Base-by-base conservation (phyloP, 2,797 vertebrate genomes). In the Clarias pachynema region DNA sequence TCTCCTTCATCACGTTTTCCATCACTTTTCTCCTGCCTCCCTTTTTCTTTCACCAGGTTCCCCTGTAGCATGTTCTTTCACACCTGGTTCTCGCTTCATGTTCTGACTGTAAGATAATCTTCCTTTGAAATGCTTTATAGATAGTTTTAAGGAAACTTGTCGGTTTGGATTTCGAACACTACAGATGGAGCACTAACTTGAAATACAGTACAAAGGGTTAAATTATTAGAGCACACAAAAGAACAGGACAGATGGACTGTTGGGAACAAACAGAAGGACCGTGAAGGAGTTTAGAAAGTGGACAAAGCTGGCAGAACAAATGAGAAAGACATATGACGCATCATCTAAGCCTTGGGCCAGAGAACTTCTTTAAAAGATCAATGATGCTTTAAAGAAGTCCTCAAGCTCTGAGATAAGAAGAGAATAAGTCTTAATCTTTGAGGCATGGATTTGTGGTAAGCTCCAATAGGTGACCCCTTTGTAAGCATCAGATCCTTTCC, bases 171-270 rank as follows among this genome's bases (percentile, higher is more conserved):
- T 53, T 53, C 72, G 20, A n/a, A 79, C 77, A 44, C 59, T 20
- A 44, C 60, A 79, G 60, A 79, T 79, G 78, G 78, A 44, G 34
- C 29, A 59, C 14, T 63, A 8, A 63, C 57, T 8, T 0, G 7
- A 9, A 2, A 78, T 18, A 22, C 53, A 31, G 1, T 63, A 16
- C 22, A 26, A 34, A 49, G 56, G 78, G 78, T 66, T 80, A 66
- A 80, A 80, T 80, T 80, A 49, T 65, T 49, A 56, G 29, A 24
- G 4, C 60, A 5, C 20, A 24, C 40, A 65, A 4, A 22, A 84
- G 44, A 49, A 70, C 75, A 62, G 84, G 26, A 62, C 78, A 40
- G 57, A 80, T 72, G 37, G 78, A 72, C 77, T 62, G 56, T 72
- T 66, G 44, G 44, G 49, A 72, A 59, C 59, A 65, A 81, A 37